Base-by-base conservation (phyloP, 92 coral and sea anemone species). In the Phenganax stokvisi region DNA sequence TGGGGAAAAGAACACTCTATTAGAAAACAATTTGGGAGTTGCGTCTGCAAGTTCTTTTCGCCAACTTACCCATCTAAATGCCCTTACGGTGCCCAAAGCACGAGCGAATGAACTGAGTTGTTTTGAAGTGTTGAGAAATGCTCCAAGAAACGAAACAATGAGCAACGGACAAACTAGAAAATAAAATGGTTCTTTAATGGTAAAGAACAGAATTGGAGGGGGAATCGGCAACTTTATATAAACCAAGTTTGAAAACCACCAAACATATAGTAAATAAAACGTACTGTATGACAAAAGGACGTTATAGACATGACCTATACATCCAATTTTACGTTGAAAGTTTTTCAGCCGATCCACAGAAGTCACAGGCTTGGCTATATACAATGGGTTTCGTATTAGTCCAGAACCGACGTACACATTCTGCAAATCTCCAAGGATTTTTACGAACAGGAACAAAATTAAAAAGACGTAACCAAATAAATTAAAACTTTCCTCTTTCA, bases 71-170 rank as follows among this genome's bases (percentile, higher is more conserved):
- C 91, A 94, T 86, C 99, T 83, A 0, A 91, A 60, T 4, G 90
- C 96, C 69, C 99, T 80, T 9, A 89, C 89, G 74, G 89, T 89
- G 20, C 99, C 99, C 72, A 96, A 72, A 57, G 92, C 96, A 62
- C 80, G 72, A 47, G 88, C 86, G 60, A 90, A 94, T n/a, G 89
- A 83, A 29, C 86, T 68, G 58, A 92, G 69, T 28, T 76, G 77
- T 53, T 68, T 73, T 77, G 84, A 89, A 63, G 90, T 84, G 15
- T 81, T 80, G 57, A 96, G 96, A 86, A 90, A 92, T 76, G 86
- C 66, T 31, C 93, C 87, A 20, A 96, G 83, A 81, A 89, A 96
- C 11, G 91, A 81, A 52, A 85, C 91, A 87, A 92, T 89, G n/a
- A 90, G 25, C 12, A 96, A 80, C 63, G 99, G 99, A 57, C 90